Evolutionary conservation across 2,888 invertebrate species (phyloP), one percentile per base, ranked within the genome.

Genomic region (Lypha dubia): DNA sequence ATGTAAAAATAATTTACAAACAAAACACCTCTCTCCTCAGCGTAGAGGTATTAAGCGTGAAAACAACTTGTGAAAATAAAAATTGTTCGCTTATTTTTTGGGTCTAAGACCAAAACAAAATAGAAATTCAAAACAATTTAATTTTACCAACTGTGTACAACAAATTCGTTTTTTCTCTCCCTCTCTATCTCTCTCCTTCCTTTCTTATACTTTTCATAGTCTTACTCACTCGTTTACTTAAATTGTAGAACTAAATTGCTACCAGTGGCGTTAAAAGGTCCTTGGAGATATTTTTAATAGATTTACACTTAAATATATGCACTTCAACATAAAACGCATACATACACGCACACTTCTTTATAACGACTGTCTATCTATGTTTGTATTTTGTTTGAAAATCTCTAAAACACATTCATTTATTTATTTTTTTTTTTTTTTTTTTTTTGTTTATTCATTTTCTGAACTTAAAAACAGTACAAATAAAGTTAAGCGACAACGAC

Each of bases 1-100:
- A 75, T 17, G 74, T 56, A 62, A 79, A n/a, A 71, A 79, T 79
- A 73, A 73, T 73, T 68, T 51, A 35, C 28, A 35, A 60, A 51
- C 38, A n/a, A 58, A 65, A 67, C 73, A 67, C 58, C 49, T 58
- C 67, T 49, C 67, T 62, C 41, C 38, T 17, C 46, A 17, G 17
- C 49, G 28, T 58, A 38, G n/a, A 63, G 53, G 13, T 79, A 46
- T 79, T 79, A 65, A 38, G 28, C 44, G 38, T 22, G n/a, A 60
- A 58, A 67, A 67, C 17, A 76, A 49, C n/a, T 60, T 60, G n/a
- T 68, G 3, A 35, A 75, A 60, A 60, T 17, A 28, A 60, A 60
- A 51, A 46, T 2, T 49, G 4, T 5, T 20, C 24, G 46, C 20
- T 24, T 11, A 44, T 46, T 60, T 58, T 74, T 74, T 63, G 8